Conservation (phyloP, 2,797 vertebrate species). For the Oreonectes daqikongensis region DNA sequence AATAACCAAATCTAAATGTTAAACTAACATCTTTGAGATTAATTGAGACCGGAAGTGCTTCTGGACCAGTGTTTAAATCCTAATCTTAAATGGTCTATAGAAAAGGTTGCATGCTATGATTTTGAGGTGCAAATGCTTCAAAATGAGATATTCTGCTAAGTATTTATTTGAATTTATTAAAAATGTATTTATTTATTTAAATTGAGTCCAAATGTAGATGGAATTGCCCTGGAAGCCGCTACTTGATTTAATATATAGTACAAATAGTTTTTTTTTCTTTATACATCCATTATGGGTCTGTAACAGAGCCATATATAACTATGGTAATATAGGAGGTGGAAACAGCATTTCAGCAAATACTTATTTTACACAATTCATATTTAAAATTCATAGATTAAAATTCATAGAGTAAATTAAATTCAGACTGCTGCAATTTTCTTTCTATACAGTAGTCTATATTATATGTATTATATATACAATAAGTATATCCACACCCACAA, state of each 20-base stretch:
- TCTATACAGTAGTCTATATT: too few relatives aligned
- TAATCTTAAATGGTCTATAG: too few relatives aligned
- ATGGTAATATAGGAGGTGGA: conserved; percentile 43
- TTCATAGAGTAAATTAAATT: too few relatives aligned
- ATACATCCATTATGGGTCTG: conserved; percentile 57
- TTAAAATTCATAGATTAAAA: neutral
- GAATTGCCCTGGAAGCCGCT: conserved; percentile 2
- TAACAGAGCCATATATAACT: conserved; percentile 55
- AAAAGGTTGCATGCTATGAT: too few relatives aligned
- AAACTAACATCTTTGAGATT: too few relatives aligned
- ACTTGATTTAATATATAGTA: conserved; percentile 44
- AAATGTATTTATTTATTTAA: conserved; percentile 35
- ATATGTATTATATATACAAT: too few relatives aligned
- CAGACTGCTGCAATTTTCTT: too few relatives aligned
- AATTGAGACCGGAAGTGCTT: too few relatives aligned
- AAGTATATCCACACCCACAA: too few relatives aligned
- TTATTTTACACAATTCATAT: conserved; percentile 45
- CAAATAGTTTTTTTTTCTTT: conserved; percentile 58
- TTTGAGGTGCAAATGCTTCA: neutral
- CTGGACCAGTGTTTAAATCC: too few relatives aligned
- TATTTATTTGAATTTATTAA: too few relatives aligned
- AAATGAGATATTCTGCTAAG: neutral
- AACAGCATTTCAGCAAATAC: conserved; percentile 51
- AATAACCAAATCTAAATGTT: too few relatives aligned
- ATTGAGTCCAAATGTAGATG: conserved; percentile 15